phyloP scores from a whole-genome alignment of 2,888 invertebrate species.

The Catocala nupta region DNA sequence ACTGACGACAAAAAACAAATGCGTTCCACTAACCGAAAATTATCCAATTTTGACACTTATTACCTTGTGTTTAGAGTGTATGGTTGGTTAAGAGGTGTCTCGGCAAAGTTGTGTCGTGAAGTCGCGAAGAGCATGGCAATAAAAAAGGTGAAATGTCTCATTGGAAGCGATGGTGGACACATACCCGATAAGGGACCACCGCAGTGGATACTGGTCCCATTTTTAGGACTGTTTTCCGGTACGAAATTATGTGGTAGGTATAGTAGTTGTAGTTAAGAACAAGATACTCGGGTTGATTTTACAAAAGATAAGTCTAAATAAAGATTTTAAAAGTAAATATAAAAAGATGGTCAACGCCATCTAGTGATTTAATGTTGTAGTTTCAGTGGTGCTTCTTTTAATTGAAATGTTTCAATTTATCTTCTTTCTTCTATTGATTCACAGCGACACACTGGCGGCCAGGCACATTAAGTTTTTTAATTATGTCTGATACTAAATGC shows the following conservation, averaged over 20 bases:
- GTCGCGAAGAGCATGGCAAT: conserved; percentile 84
- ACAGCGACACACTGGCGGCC: too few species aligned
- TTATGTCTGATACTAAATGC: background rate
- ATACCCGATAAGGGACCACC: conserved; percentile 85
- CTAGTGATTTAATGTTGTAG: conserved; percentile 16
- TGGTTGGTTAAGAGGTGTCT: conserved; percentile 10
- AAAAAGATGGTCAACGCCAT: conserved; percentile 25
- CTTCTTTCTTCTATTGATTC: too few species aligned
- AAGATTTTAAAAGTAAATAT: conserved; percentile 18
- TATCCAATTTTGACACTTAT: conserved; percentile 48
- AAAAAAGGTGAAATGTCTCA: conserved; percentile 87
- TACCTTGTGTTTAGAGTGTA: conserved; percentile 18
- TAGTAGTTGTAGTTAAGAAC: conserved; percentile 42
- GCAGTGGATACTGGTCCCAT: conserved; percentile 72
- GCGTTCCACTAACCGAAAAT: background rate
- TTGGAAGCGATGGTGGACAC: conserved; percentile 81
- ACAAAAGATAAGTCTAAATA: conserved; percentile 21
- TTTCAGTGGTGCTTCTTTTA: background rate
- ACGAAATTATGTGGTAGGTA: conserved; percentile 61
- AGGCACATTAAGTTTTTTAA: too few species aligned
- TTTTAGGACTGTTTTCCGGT: conserved; percentile 83
- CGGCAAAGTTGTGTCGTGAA: conserved; percentile 62
- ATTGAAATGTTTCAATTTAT: too few species aligned
- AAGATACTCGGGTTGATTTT: conserved; percentile 36
- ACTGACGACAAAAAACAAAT: conserved; percentile 55